phyloP scores from a whole-genome alignment of 2,113 vertebrate genomes.

The Typhlomys cinereus region DNA sequence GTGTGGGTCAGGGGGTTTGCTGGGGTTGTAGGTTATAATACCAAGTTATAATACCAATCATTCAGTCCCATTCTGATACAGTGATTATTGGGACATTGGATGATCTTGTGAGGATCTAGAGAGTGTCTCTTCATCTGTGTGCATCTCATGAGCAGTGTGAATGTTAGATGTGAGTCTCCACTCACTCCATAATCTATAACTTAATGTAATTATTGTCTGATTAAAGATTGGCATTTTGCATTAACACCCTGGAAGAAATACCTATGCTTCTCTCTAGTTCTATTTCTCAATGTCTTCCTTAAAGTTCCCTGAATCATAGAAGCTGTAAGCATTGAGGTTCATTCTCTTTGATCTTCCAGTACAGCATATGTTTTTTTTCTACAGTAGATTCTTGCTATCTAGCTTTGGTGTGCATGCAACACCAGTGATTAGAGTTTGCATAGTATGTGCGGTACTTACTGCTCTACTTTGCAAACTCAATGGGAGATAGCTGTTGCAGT shows the following conservation, averaged over 20 bases:
- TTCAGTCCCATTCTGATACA: no score
- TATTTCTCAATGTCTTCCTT: no score
- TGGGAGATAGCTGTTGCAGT: no score
- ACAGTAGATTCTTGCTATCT: not conserved
- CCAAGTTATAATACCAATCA: not conserved
- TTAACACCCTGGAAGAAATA: not conserved
- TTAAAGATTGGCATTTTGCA: not conserved
- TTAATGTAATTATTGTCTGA: no score
- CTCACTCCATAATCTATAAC: no score
- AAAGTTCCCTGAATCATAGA: not conserved
- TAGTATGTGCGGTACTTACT: not conserved
- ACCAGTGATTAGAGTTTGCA: not conserved
- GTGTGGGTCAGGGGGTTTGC: not conserved
- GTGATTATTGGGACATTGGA: not conserved
- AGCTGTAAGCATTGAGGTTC: not conserved
- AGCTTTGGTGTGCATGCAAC: no score
- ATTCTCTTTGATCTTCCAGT: not conserved
- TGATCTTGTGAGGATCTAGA: not conserved
- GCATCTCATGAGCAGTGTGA: not conserved
- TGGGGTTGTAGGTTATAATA: not conserved
- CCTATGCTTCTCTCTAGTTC: no score
- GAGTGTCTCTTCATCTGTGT: not conserved
- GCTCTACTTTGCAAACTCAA: fast-evolving
- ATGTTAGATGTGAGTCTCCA: not conserved
- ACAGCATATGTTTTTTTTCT: not conserved